A percentile compares a stretch with the other conserved stretches of the same genome.
Evolutionary conservation across 2,888 invertebrate genomes (phyloP).

Genomic region (Chalcis sispes): DNA sequence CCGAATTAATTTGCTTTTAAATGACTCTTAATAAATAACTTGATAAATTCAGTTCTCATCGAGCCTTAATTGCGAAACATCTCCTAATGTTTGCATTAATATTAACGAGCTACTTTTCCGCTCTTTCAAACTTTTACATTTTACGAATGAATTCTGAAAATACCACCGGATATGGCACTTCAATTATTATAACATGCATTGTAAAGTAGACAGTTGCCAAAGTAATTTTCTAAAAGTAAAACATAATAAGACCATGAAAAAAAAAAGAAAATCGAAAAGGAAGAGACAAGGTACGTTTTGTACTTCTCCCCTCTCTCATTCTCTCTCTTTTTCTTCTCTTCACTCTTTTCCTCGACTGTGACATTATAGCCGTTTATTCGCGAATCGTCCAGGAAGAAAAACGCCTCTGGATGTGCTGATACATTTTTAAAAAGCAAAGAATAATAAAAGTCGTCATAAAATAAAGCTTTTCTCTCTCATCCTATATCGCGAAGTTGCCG

Average conservation of each 20-base stretch:
- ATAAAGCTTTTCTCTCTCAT: conserved; percentile 23
- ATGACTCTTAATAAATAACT: too few relatives aligned
- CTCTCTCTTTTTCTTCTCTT: background rate
- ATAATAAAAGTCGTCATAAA: conserved; percentile 40
- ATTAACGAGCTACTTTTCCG: conserved; percentile 2
- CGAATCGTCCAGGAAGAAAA: conserved; percentile 36
- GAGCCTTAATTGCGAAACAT: too few relatives aligned
- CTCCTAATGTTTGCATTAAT: conserved; percentile 5
- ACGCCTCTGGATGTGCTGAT: conserved; percentile 12
- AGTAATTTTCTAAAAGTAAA: conserved; percentile 50
- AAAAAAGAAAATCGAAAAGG: too few relatives aligned
- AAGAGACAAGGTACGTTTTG: too few relatives aligned
- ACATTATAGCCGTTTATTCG: too few relatives aligned
- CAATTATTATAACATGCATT: conserved; percentile 31
- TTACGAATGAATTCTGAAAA: conserved; percentile 7
- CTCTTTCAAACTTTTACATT: background rate
- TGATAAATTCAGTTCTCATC: background rate
- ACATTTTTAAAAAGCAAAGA: conserved; percentile 40
- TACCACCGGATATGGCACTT: background rate
- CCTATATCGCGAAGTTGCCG: background rate
- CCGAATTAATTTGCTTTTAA: too few relatives aligned
- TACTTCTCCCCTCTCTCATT: conserved; percentile 18
- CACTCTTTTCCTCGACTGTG: background rate
- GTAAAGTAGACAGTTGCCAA: conserved; percentile 26
- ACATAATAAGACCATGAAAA: conserved; percentile 39